These are phyloP conservation scores for Odontamblyopus lacepedii DNA, from an alignment of 2,797 vertebrate species.

Conservation along the genomic window DNA sequence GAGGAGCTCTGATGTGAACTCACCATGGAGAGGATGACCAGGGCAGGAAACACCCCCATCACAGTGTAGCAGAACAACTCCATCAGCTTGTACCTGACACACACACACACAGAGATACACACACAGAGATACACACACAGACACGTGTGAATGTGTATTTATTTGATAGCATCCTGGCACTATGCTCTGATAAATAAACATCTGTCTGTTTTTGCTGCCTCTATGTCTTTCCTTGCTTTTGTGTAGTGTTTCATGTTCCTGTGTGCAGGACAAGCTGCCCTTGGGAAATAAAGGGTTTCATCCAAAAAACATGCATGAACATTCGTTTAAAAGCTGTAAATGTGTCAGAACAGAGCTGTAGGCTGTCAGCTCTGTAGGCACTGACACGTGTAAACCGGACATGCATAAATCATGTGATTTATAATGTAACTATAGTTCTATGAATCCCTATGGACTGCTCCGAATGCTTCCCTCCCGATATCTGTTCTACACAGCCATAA, in stretches of 20 bases:
- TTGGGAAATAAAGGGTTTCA: too few relatives aligned
- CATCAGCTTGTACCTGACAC: conserved; percentile 89
- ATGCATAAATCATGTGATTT: too few relatives aligned
- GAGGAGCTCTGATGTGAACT: conserved; percentile 50
- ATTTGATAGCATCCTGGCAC: neutral
- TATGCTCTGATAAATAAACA: too few relatives aligned
- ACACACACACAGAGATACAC: conserved; percentile 11
- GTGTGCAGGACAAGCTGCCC: too few relatives aligned
- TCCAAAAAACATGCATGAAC: neutral
- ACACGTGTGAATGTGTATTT: neutral
- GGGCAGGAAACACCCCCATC: conserved; percentile 91
- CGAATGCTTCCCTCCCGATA: neutral
- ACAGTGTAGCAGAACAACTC: conserved; percentile 91
- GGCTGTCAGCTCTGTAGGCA: neutral
- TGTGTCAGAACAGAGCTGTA: neutral
- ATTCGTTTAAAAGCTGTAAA: neutral
- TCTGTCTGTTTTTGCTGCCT: too few relatives aligned
- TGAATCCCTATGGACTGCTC: neutral
- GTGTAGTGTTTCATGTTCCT: too few relatives aligned
- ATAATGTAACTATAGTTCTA: too few relatives aligned
- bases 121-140: neutral
- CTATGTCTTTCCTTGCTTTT: too few relatives aligned
- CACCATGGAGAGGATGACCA: conserved; percentile 96
- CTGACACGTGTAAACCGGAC: too few relatives aligned
- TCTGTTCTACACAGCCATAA: neutral